Percentiles rank a stretch among this genome's conserved stretches.
These are phyloP conservation scores for Tor tambroides DNA, from an alignment of 2,113 vertebrate genomes.

Conservation along the genomic window DNA sequence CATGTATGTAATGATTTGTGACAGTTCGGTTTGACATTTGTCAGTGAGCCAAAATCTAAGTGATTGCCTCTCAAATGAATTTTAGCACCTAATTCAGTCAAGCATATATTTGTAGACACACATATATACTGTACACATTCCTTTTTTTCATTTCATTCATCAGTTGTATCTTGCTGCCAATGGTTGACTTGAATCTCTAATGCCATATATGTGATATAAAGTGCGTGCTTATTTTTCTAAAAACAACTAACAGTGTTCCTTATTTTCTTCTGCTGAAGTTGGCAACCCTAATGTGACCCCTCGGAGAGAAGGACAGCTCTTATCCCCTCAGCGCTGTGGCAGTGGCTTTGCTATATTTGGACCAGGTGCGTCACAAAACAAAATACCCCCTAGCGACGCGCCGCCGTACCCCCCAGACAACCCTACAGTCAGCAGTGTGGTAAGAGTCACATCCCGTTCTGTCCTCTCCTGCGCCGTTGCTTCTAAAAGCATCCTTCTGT, in stretches of 20 bases:
- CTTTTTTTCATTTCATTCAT: neutral
- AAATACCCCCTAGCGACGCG: neutral
- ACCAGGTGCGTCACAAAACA: constrained; percentile 23
- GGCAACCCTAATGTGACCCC: neutral
- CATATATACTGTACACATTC: neutral
- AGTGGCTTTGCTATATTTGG: constrained; percentile 32
- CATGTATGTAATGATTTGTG: neutral
- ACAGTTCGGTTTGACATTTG: constrained; percentile 1
- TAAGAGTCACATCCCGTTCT: neutral
- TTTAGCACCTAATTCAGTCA: constrained; percentile 18
- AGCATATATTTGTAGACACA: neutral
- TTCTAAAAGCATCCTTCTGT: constrained; percentile 42
- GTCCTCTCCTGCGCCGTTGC: constrained; percentile 3
- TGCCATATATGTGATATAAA: neutral
- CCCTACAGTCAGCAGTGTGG: neutral
- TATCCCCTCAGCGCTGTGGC: neutral
- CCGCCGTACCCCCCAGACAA: neutral
- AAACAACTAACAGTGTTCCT: neutral
- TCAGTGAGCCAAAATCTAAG: neutral
- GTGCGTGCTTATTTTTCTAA: neutral
- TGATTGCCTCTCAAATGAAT: neutral
- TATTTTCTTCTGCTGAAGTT: neutral
- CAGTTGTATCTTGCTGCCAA: neutral
- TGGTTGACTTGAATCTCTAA: neutral
- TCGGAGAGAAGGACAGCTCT: neutral